Percentiles rank a stretch among this genome's conserved stretches.
Evolutionary conservation across 2,888 invertebrate genomes (phyloP).

Genomic region (Quadriops clusia): DNA sequence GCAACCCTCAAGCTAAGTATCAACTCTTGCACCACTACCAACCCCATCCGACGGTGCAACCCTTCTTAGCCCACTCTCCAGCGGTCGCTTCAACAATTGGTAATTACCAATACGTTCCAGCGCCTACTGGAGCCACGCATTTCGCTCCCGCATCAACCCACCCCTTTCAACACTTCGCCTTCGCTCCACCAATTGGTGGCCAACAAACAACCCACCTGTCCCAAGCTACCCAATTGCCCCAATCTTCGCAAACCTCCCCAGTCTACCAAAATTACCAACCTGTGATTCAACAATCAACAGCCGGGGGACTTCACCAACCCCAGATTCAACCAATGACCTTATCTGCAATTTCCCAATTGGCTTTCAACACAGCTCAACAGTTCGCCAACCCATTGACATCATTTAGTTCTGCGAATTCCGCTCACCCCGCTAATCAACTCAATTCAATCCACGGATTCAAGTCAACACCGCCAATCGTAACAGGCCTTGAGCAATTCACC

Average conservation of each 20-base stretch:
- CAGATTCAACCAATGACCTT: background rate
- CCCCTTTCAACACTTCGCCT: conserved; percentile 10
- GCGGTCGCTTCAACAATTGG: conserved; percentile 10
- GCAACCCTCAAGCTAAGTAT: conserved; percentile 28
- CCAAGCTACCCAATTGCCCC: conserved; percentile 6
- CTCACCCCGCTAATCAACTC: conserved; percentile 10
- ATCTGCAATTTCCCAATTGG: conserved; percentile 7
- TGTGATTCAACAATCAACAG: conserved; percentile 12
- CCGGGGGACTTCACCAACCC: conserved; percentile 8
- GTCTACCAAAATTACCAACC: conserved; percentile 13
- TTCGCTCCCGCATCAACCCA: conserved; percentile 12
- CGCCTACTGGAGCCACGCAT: conserved; percentile 15
- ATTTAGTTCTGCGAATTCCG: no score
- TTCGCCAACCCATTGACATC: conserved; percentile 7
- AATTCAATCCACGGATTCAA: conserved; percentile 7
- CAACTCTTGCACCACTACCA: conserved; percentile 20
- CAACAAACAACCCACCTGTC: conserved; percentile 10
- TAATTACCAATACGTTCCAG: conserved; percentile 8
- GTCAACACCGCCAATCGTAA: conserved; percentile 29
- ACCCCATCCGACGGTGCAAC: conserved; percentile 12
- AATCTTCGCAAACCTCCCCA: no score
- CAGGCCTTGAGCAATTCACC: conserved; percentile 34
- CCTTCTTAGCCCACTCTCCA: conserved; percentile 6
- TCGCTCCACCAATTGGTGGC: conserved; percentile 6
- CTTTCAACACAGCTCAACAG: conserved; percentile 9